These are phyloP conservation scores for Erethizon dorsatum DNA, from an alignment of 2,797 vertebrate genomes.

Conservation along the genomic window DNA sequence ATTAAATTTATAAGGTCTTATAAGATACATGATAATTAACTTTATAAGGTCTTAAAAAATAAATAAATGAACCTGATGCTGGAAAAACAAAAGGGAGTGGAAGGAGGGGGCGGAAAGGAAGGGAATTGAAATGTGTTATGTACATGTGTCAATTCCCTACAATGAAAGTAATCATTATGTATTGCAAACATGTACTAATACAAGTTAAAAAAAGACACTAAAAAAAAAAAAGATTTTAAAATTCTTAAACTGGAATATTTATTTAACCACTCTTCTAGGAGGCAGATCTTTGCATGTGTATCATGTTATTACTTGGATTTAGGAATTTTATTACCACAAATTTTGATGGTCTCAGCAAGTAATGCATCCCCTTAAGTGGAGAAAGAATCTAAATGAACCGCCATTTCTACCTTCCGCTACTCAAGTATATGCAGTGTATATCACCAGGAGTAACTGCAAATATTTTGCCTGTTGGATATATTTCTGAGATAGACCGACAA, in stretches of 20 bases:
- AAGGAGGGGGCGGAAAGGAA: too few species aligned
- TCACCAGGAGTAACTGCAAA: constrained; percentile 71
- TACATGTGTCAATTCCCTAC: neutral
- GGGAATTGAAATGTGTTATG: neutral
- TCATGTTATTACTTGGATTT: neutral
- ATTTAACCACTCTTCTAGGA: constrained; percentile 21
- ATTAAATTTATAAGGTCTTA: neutral
- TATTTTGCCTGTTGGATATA: constrained; percentile 68
- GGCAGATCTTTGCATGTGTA: neutral
- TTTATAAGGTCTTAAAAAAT: neutral
- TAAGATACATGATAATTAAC: neutral
- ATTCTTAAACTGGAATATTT: neutral
- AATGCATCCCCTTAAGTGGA: neutral
- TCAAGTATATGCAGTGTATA: constrained; percentile 60
- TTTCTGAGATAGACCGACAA: constrained; percentile 84
- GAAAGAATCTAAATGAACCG: constrained; percentile 67
- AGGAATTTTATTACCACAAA: neutral
- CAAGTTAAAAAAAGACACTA: neutral
- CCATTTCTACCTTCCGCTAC: constrained; percentile 70
- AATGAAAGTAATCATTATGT: neutral
- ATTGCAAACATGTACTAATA: neutral
- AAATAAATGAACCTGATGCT: neutral
- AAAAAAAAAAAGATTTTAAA: neutral
- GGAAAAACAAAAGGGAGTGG: neutral
- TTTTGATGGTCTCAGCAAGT: neutral